These are phyloP conservation scores for Drosophila incognita DNA, from an alignment of 2,888 invertebrate species.

Conservation along the genomic window DNA sequence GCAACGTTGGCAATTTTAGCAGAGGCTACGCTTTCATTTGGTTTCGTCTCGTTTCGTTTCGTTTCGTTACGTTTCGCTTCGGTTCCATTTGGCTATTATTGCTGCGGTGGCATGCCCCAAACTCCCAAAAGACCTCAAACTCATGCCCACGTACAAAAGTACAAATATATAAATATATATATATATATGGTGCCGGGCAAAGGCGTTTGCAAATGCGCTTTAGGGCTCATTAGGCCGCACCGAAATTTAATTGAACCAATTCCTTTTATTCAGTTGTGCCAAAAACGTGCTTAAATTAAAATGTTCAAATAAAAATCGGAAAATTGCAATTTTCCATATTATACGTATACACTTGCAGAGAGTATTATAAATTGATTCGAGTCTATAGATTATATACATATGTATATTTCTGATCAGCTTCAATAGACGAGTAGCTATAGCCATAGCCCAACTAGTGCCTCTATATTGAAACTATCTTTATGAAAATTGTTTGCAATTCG, in stretches of 20 bases:
- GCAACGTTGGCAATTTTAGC: constrained; percentile 78
- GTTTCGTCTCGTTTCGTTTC: constrained; percentile 36
- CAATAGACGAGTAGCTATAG: neutral
- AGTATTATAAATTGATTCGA: neutral
- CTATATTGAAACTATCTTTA: neutral
- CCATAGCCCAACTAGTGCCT: neutral
- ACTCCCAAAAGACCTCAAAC: neutral
- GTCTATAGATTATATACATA: neutral
- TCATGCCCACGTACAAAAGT: neutral
- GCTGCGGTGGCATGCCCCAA: constrained; percentile 17
- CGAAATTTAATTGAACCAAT: constrained; percentile 66
- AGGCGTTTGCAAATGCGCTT: constrained; percentile 29
- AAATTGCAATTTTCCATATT: constrained; percentile 13
- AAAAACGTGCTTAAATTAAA: constrained; percentile 22
- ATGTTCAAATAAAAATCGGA: neutral
- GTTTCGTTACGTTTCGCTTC: constrained; percentile 38
- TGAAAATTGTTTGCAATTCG: neutral
- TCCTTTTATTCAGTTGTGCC: constrained; percentile 30
- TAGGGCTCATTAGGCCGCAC: constrained; percentile 64
- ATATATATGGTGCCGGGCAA: neutral
- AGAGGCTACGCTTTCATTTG: constrained; percentile 56
- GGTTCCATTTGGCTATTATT: constrained; percentile 35
- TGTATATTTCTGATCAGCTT: neutral
- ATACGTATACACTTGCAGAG: neutral
- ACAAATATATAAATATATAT: neutral